phyloP scores from a whole-genome alignment of 2,113 vertebrate genomes.

The Candoia aspera region DNA sequence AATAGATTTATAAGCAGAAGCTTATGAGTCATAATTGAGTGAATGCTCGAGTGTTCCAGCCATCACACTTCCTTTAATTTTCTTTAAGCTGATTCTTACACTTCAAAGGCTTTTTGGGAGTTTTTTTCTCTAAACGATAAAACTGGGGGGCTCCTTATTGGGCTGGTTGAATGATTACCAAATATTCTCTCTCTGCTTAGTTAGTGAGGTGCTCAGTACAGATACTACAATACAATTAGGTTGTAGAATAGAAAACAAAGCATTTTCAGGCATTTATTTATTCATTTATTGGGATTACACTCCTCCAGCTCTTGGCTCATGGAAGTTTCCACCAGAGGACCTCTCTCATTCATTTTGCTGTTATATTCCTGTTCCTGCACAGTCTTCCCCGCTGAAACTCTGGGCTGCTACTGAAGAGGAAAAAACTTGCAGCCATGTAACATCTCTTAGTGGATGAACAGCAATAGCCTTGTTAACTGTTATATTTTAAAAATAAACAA shows the following conservation, averaged over 20 bases:
- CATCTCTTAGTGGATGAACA: background rate
- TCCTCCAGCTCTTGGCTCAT: background rate
- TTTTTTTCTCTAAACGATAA: background rate
- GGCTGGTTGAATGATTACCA: background rate
- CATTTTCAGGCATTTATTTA: background rate
- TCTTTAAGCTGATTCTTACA: background rate
- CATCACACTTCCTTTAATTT: slow-evolving; percentile 3
- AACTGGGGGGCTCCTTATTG: background rate
- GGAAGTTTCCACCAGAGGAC: background rate
- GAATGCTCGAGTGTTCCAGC: too few species aligned
- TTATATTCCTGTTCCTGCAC: background rate
- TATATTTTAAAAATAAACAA: background rate
- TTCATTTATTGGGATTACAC: background rate
- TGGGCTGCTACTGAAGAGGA: background rate
- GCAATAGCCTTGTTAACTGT: background rate
- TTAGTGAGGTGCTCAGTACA: background rate
- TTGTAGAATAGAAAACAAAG: background rate
- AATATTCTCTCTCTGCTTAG: background rate
- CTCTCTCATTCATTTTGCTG: background rate
- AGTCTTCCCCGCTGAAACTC: background rate
- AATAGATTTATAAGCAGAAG: too few species aligned
- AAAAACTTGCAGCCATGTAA: background rate
- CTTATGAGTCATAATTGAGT: too few species aligned
- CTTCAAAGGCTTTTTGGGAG: background rate
- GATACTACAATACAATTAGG: background rate